These are phyloP conservation scores for Adrianichthys oophorus DNA, from an alignment of 2,797 vertebrate species.

Conservation along the genomic window DNA sequence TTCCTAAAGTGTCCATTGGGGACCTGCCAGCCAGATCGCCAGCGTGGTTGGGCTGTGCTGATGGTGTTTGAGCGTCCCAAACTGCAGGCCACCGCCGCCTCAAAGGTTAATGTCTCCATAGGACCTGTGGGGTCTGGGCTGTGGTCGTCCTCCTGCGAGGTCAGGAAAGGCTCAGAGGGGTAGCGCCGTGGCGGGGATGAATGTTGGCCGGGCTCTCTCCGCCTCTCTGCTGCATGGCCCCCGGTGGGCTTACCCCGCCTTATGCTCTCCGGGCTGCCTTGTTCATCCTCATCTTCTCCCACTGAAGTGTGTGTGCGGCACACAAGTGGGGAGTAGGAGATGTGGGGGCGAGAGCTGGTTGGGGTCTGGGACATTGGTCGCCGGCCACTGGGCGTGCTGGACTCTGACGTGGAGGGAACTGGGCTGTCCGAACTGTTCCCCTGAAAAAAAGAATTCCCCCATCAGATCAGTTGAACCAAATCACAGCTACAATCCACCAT, in stretches of 20 bases:
- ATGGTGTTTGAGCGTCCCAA: slow-evolving; percentile 95
- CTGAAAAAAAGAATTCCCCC: slow-evolving; percentile 60
- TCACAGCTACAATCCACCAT: not conserved
- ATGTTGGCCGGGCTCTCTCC: slow-evolving; percentile 47
- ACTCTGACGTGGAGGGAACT: slow-evolving; percentile 93
- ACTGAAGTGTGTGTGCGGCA: slow-evolving; percentile 82
- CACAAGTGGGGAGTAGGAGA: slow-evolving; percentile 91
- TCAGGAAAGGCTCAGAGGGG: slow-evolving; percentile 94
- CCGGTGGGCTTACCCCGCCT: slow-evolving; percentile 70
- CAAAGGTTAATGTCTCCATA: slow-evolving; percentile 94
- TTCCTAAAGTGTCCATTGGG: slow-evolving; percentile 97
- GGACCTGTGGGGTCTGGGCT: slow-evolving; percentile 91
- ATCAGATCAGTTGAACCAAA: not conserved
- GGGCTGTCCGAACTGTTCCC: slow-evolving; percentile 96
- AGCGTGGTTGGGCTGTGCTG: slow-evolving; percentile 84
- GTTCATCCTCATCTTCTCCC: slow-evolving; percentile 69
- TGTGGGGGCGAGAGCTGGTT: slow-evolving; percentile 87
- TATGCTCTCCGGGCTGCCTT: slow-evolving; percentile 77
- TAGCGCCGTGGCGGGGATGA: slow-evolving; percentile 86
- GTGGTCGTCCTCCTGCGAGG: slow-evolving; percentile 90
- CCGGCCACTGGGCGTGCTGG: slow-evolving; percentile 91
- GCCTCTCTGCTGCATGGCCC: slow-evolving; percentile 65
- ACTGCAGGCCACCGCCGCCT: slow-evolving; percentile 95
- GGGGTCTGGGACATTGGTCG: slow-evolving; percentile 89
- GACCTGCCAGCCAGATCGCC: slow-evolving; percentile 94